Conservation (phyloP, 2,888 invertebrate species). For the Calameuta filiformis region DNA sequence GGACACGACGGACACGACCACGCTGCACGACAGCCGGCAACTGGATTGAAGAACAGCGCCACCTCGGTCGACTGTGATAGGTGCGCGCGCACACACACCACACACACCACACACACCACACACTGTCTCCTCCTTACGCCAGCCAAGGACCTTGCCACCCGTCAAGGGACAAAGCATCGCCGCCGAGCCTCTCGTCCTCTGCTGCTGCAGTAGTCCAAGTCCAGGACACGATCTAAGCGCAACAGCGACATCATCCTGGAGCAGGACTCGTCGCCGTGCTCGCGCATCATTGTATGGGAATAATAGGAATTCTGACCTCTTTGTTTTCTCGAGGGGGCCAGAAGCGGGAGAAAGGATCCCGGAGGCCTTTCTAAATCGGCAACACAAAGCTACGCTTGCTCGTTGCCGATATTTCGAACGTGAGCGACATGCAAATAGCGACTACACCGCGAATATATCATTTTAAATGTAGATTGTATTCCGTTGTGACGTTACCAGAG, state of each 20-base stretch:
- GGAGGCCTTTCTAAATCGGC: neutral
- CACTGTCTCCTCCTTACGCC: conserved; percentile 21
- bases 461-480: neutral
- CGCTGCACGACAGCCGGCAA: neutral
- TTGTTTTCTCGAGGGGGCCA: neutral
- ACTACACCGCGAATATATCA: neutral
- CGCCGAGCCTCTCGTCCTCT: neutral
- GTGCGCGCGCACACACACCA: neutral
- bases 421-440: neutral
- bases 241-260: neutral
- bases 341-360: neutral
- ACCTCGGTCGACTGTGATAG: neutral
- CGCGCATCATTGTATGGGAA: neutral
- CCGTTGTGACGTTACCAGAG: neutral
- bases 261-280: neutral
- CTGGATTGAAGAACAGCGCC: neutral
- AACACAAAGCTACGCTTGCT: neutral
- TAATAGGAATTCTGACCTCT: neutral
- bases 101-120: no score
- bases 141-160: neutral
- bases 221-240: neutral
- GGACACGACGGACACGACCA: no score
- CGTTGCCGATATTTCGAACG: neutral
- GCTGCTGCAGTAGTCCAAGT: neutral
- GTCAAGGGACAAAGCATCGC: neutral